Percentiles rank a stretch among this genome's conserved stretches.
These are phyloP conservation scores for Lamprologus callipterus DNA, from an alignment of 2,113 vertebrate genomes.

Conservation along the genomic window DNA sequence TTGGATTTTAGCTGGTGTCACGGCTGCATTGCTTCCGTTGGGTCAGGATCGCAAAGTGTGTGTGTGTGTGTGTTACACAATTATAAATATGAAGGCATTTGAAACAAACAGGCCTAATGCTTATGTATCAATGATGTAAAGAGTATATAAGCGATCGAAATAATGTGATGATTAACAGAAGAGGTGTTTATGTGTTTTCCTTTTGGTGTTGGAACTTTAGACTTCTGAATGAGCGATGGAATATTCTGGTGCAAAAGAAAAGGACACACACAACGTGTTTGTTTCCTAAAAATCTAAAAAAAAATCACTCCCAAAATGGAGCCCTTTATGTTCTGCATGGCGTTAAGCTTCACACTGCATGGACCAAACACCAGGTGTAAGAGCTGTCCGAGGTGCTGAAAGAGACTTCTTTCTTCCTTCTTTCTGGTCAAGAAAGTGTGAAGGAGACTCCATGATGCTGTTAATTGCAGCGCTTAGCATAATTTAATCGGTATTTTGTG, in stretches of 20 bases:
- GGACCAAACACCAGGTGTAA: neutral
- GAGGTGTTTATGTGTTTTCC: neutral
- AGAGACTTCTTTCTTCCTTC: neutral
- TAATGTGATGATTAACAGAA: neutral
- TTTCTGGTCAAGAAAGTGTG: neutral
- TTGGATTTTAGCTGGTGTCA: neutral
- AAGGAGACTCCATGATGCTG: neutral
- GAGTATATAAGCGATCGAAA: neutral
- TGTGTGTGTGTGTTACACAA: neutral
- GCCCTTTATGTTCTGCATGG: neutral
- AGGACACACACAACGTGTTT: neutral
- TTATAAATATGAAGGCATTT: neutral
- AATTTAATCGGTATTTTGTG: neutral
- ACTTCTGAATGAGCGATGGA: neutral
- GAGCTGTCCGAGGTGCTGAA: constrained; percentile 42
- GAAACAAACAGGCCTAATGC: neutral
- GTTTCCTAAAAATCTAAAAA: neutral
- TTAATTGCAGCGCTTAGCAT: neutral
- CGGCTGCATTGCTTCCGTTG: neutral
- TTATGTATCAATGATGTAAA: neutral
- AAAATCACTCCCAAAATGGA: neutral
- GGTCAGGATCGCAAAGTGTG: neutral
- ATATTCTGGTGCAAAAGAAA: neutral
- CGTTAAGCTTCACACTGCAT: neutral
- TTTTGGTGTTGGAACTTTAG: neutral